These are phyloP conservation scores for Odocoileus hemionus DNA, from an alignment of 2,113 vertebrate species.

Conservation along the genomic window DNA sequence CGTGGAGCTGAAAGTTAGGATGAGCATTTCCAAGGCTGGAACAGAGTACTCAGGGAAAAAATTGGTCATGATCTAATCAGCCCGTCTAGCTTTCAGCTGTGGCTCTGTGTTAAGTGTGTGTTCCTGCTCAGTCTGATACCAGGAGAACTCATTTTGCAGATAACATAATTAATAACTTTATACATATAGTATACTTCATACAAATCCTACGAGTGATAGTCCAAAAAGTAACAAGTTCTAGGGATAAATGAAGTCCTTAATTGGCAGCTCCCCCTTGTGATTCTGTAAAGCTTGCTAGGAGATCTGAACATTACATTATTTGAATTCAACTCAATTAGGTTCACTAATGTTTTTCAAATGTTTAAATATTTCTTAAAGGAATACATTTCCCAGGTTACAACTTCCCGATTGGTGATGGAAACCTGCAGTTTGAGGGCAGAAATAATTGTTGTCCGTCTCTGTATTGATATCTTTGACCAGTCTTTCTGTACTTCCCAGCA, in stretches of 20 bases:
- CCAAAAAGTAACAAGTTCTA: background rate
- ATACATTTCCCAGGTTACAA: background rate
- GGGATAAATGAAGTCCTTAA: background rate
- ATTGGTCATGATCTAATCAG: background rate
- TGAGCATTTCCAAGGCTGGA: background rate
- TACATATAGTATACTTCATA: background rate
- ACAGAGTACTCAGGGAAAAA: background rate
- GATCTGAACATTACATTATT: background rate
- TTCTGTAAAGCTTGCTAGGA: background rate
- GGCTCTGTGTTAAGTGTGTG: background rate
- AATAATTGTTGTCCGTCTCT: background rate
- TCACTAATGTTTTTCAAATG: background rate
- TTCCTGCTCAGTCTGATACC: background rate
- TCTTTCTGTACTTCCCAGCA: background rate
- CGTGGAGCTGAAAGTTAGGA: background rate
- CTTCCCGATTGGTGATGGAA: background rate
- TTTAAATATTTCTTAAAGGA: background rate
- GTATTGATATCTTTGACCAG: background rate
- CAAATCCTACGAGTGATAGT: background rate
- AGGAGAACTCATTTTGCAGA: background rate
- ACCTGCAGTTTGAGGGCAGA: background rate
- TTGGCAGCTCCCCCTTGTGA: background rate
- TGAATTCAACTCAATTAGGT: background rate
- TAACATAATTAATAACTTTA: background rate
- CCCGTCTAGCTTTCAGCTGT: background rate